A percentile compares a stretch with the other conserved stretches of the same genome.
Evolutionary conservation across 2,113 vertebrate genomes (phyloP).

Genomic region (Paraplagusia blochii): DNA sequence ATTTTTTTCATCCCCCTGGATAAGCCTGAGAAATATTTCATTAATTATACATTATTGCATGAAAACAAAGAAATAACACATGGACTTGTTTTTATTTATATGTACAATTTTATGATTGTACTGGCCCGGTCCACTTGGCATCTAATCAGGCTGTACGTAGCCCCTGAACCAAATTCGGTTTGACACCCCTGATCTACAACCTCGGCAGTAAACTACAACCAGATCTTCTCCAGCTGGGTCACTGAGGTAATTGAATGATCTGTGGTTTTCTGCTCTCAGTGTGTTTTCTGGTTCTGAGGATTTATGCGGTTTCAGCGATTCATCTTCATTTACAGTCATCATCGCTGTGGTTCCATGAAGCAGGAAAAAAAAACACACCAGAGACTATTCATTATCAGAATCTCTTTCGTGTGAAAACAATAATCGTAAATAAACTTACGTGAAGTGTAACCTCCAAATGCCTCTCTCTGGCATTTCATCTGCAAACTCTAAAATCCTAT

Average conservation of each 20-base stretch:
- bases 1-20: too few relatives aligned
- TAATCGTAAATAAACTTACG: conserved; percentile 2
- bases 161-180: too few relatives aligned
- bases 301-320: conserved; percentile 14
- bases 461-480: conserved; percentile 21
- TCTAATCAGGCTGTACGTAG: too few relatives aligned
- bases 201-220: conserved; percentile 17
- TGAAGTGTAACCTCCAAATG: conserved; percentile 30
- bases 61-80: too few relatives aligned
- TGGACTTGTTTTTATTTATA: too few relatives aligned
- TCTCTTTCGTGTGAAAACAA: conserved; percentile 6
- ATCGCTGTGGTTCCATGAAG: conserved; percentile 22
- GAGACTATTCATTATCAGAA: conserved; percentile 38
- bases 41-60: too few relatives aligned
- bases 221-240: conserved; percentile 56
- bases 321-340: conserved; percentile 50
- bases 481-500: neutral
- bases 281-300: conserved; percentile 7
- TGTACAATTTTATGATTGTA: too few relatives aligned
- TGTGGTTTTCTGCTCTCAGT: conserved; percentile 11
- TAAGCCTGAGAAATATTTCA: too few relatives aligned
- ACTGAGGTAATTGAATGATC: conserved; percentile 14
- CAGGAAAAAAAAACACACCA: conserved; percentile 11
- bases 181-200: conserved; percentile 13
- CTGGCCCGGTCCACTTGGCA: too few relatives aligned